Percentiles rank a stretch among this genome's conserved stretches.
Conservation (phyloP, 2,797 vertebrate genomes). For the Dromococcyx pavoninus region DNA sequence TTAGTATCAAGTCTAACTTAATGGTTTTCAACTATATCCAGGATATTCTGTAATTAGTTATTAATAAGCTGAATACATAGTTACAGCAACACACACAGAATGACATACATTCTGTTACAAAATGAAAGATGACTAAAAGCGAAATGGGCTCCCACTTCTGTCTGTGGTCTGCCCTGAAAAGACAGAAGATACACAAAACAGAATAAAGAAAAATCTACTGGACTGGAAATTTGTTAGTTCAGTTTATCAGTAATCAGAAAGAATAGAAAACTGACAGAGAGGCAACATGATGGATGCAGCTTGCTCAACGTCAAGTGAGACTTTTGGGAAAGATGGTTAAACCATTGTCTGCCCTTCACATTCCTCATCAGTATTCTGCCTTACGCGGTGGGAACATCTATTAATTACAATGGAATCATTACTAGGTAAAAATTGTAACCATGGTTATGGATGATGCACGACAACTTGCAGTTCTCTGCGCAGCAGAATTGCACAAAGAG, state of each 20-base stretch:
- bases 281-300: background rate
- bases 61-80: background rate
- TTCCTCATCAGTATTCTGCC: constrained; percentile 45
- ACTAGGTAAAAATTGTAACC: constrained; percentile 52
- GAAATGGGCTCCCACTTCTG: background rate
- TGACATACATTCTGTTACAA: background rate
- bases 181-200: background rate
- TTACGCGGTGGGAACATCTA: constrained; percentile 19
- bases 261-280: background rate
- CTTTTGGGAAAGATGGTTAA: constrained; percentile 4
- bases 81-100: background rate
- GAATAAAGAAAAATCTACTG: background rate
- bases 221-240: background rate
- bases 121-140: background rate
- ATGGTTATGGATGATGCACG: constrained; percentile 6
- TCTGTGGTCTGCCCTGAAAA: background rate
- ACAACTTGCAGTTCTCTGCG: background rate
- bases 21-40: background rate
- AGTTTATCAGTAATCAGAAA: background rate
- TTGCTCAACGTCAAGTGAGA: background rate
- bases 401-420: constrained; percentile 43
- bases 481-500: background rate
- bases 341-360: background rate
- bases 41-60: background rate
- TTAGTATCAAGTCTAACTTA: background rate